Conservation (phyloP, 2,888 invertebrate genomes). For the Cryptophagus acutangulus region DNA sequence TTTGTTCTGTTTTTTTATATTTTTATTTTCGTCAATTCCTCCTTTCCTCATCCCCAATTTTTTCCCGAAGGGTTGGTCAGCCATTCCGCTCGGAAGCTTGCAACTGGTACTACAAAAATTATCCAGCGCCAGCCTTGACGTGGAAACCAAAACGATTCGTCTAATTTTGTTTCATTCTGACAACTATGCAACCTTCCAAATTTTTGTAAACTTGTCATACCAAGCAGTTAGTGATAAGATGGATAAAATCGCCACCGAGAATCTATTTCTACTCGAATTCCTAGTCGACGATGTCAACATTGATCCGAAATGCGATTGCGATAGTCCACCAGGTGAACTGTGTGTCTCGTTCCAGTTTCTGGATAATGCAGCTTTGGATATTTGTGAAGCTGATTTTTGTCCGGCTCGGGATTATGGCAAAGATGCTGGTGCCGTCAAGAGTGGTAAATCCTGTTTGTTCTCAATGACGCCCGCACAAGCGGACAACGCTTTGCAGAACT, state of each 20-base stretch:
- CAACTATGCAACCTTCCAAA: slow-evolving; percentile 11
- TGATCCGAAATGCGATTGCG: slow-evolving; percentile 35
- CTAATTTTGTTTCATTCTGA: slow-evolving; percentile 12
- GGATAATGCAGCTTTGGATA: slow-evolving; percentile 55
- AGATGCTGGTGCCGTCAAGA: slow-evolving; percentile 50
- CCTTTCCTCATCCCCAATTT: no score
- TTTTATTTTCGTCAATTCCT: no score
- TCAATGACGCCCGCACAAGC: slow-evolving; percentile 56
- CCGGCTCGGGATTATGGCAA: slow-evolving; percentile 34
- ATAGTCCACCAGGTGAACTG: slow-evolving; percentile 49
- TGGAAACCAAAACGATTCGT: slow-evolving; percentile 29
- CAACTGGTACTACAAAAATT: slow-evolving; percentile 54
- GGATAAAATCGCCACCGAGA: slow-evolving; percentile 52
- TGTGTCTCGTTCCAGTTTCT: slow-evolving; percentile 59
- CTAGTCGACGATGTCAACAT: slow-evolving; percentile 53
- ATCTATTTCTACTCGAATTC: slow-evolving; percentile 61
- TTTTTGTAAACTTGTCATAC: slow-evolving; percentile 10
- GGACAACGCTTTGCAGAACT: slow-evolving; percentile 50
- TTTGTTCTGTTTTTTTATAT: no score
- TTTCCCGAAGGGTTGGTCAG: slow-evolving; percentile 48
- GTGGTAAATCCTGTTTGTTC: slow-evolving; percentile 66
- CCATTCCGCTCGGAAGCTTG: slow-evolving; percentile 55
- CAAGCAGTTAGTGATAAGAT: slow-evolving; percentile 30
- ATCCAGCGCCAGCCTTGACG: slow-evolving; percentile 49
- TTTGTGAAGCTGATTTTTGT: slow-evolving; percentile 56